These are phyloP conservation scores for Zenarchopterus dispar DNA, from an alignment of 2,797 vertebrate species.

Conservation along the genomic window DNA sequence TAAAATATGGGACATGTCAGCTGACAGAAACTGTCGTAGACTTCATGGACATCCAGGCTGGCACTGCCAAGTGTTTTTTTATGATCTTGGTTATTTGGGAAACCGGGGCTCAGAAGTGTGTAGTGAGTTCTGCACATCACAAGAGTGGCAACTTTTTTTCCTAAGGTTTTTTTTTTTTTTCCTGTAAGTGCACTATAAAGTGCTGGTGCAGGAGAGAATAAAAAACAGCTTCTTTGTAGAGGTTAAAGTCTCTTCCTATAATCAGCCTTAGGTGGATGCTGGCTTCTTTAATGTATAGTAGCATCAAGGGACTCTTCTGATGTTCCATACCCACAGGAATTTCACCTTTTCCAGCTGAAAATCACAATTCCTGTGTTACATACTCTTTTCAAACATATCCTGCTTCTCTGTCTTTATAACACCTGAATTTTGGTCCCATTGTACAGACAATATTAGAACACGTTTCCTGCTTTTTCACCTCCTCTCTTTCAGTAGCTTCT, in stretches of 20 bases:
- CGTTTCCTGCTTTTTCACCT: conserved; percentile 30
- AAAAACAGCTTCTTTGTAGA: conserved; percentile 21
- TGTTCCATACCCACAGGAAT: conserved; percentile 16
- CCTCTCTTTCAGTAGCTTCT: conserved; percentile 33
- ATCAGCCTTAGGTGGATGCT: conserved; percentile 24
- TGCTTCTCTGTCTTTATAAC: conserved; percentile 7
- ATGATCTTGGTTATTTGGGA: conserved; percentile 27
- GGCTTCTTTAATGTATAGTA: conserved; percentile 23
- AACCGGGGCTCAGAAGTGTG: conserved; percentile 3
- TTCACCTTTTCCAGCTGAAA: conserved; percentile 20
- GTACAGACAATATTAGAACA: conserved; percentile 14
- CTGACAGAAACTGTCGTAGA: conserved; percentile 39
- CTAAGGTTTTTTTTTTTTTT: neutral
- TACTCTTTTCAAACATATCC: conserved; percentile 28
- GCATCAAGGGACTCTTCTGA: conserved; percentile 9
- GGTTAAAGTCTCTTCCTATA: conserved; percentile 17
- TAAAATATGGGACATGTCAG: conserved; percentile 60
- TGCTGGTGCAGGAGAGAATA: neutral
- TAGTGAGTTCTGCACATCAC: conserved; percentile 1
- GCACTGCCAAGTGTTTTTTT: conserved; percentile 20
- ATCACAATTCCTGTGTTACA: conserved; percentile 27
- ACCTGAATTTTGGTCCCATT: conserved; percentile 14
- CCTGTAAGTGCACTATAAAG: neutral
- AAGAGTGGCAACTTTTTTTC: neutral
- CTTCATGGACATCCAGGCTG: conserved; percentile 27